Evolutionary conservation across 2,888 invertebrate species (phyloP), one percentile per base, ranked within the genome.

Genomic region (Spilarctia lutea): DNA sequence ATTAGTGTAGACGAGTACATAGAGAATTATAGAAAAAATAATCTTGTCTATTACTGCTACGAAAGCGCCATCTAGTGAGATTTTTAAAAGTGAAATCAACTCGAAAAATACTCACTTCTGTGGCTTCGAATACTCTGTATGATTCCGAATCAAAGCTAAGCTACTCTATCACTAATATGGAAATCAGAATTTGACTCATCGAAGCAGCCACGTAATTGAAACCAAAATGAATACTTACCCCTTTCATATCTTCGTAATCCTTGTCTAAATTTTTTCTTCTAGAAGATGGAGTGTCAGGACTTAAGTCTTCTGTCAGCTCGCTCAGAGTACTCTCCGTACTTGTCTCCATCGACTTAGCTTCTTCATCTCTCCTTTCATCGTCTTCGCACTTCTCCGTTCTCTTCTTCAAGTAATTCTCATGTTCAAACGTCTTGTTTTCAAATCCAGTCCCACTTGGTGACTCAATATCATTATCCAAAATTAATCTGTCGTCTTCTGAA

Each of bases 401-500:
- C 76, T 94, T 94, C 87, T 95, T 92, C 73, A 96, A 85, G 83
- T 91, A 94, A 87, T 96, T 94, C 84, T 96, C 93, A 85, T 96
- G 94, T 83, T 96, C 94, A 82, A 96, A 93, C 0, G 96, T 94
- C 81, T 95, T 94, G 71, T 96, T 94, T 77, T 96, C 94, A 83
- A 95, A 96, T 33, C 96, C 96, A 74, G 96, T 94, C 75, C 94
- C 94, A 68, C 94, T 93, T 0, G 96, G 96, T 72, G 95, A 95
- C 86, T 96, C 94, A 65, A 95, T 89, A 77, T 96, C 94, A 87
- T 94, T 92, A 73, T 94, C 94, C 65, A 95, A 88, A 70, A 94
- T 85, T 77, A 91, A 86, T 79, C 93, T 93, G 52, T 91, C 93
- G 52, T 91, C 88, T 77, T 94, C 93, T 0, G 94, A 92, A 75